These are phyloP conservation scores for Alethe castanea DNA, from an alignment of 2,113 vertebrate species.

Conservation along the genomic window DNA sequence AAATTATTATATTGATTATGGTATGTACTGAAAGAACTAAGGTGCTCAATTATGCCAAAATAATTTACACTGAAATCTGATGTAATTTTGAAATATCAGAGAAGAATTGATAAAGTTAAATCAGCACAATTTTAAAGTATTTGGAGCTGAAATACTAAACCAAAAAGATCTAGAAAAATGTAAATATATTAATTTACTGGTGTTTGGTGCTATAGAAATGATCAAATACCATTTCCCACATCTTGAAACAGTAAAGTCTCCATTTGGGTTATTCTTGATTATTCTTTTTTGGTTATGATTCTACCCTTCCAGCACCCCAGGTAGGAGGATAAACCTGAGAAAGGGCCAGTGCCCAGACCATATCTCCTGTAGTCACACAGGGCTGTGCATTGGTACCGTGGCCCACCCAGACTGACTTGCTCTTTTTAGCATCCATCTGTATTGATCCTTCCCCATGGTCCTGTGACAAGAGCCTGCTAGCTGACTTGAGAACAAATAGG, in stretches of 20 bases:
- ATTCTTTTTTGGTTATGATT: neutral
- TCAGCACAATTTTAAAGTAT: neutral
- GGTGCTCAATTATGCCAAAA: neutral
- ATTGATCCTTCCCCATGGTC: neutral
- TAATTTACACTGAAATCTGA: neutral
- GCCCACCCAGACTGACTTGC: neutral
- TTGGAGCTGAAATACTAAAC: neutral
- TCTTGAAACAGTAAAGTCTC: neutral
- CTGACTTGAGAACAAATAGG: neutral
- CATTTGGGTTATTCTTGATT: neutral
- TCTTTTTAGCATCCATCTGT: neutral
- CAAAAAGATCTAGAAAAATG: neutral
- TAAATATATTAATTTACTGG: neutral
- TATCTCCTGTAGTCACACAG: rapidly evolving
- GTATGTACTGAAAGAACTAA: neutral
- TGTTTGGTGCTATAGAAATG: neutral
- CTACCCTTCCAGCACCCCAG: neutral
- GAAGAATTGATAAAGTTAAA: neutral
- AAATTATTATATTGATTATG: neutral
- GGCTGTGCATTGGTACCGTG: rapidly evolving
- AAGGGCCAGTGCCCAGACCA: rapidly evolving
- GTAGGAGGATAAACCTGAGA: neutral
- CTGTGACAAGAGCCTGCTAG: neutral
- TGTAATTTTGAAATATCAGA: neutral
- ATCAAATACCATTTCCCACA: rapidly evolving